These are phyloP conservation scores for Marisa cornuarietis DNA, from an alignment of 1,140 invertebrate species.

Conservation along the genomic window DNA sequence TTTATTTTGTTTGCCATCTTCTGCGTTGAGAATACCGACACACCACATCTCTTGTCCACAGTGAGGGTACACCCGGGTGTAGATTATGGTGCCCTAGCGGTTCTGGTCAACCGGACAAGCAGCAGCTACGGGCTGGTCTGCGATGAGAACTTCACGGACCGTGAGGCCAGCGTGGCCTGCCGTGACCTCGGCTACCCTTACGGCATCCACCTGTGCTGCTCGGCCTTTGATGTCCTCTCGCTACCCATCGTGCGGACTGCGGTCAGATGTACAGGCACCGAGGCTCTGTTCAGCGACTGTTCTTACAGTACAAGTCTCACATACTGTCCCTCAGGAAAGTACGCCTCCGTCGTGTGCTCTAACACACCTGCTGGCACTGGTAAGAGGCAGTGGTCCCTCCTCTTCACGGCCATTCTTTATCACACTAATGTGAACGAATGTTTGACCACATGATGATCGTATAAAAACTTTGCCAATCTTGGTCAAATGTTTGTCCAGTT, in stretches of 20 bases:
- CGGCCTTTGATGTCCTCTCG: slow-evolving; percentile 35
- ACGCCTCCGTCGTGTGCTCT: slow-evolving; percentile 52
- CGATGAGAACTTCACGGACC: slow-evolving; percentile 42
- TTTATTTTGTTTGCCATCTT: too few relatives aligned
- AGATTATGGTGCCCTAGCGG: slow-evolving; percentile 39
- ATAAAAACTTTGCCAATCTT: too few relatives aligned
- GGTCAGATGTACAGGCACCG: slow-evolving; percentile 38
- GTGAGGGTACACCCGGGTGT: slow-evolving; percentile 37
- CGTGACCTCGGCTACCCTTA: slow-evolving; percentile 43
- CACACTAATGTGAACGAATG: too few relatives aligned
- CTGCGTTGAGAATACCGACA: too few relatives aligned
- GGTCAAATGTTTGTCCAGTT: too few relatives aligned
- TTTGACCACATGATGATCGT: too few relatives aligned
- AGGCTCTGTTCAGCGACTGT: slow-evolving; percentile 32
- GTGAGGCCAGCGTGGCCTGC: slow-evolving; percentile 42
- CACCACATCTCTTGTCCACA: slow-evolving; percentile 24
- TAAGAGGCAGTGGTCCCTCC: background rate
- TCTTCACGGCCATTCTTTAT: too few relatives aligned
- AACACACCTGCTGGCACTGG: slow-evolving; percentile 7
- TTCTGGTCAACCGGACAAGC: slow-evolving; percentile 30
- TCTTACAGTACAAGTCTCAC: slow-evolving; percentile 37
- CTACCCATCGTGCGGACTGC: background rate
- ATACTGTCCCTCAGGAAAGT: slow-evolving; percentile 24
- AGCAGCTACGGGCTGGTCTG: slow-evolving; percentile 41
- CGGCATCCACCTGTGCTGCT: slow-evolving; percentile 46